A percentile compares a stretch with the other conserved stretches of the same genome.
These are phyloP conservation scores for Phaethornis superciliosus DNA, from an alignment of 2,113 vertebrate genomes.

Conservation along the genomic window DNA sequence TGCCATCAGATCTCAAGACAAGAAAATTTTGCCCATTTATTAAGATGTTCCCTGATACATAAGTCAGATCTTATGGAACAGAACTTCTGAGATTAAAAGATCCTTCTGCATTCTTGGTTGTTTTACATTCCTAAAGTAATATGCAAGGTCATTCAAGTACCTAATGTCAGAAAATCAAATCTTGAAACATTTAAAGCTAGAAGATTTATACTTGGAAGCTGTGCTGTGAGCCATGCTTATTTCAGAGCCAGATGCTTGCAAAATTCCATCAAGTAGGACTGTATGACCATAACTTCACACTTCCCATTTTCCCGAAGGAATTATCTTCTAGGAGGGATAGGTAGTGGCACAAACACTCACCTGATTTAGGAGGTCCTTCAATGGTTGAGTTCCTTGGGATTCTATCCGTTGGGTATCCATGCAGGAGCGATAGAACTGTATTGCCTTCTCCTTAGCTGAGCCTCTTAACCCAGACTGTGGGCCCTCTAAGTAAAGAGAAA, in stretches of 20 bases:
- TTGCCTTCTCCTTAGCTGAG: slow-evolving; percentile 83
- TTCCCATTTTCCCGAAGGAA: background rate
- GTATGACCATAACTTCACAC: background rate
- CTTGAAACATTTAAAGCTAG: background rate
- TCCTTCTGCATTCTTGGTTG: background rate
- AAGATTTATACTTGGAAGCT: background rate
- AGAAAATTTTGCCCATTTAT: background rate
- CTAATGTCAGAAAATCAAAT: background rate
- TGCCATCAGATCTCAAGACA: background rate
- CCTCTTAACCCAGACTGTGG: background rate
- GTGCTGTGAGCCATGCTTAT: background rate
- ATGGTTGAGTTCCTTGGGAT: slow-evolving; percentile 76
- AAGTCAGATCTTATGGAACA: background rate
- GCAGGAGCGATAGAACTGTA: slow-evolving; percentile 85
- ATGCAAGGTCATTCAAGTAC: background rate
- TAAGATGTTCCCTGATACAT: background rate
- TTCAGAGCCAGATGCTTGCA: background rate
- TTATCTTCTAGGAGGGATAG: background rate
- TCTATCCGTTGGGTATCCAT: slow-evolving; percentile 82
- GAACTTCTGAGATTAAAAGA: background rate
- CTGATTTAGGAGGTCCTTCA: slow-evolving; percentile 83
- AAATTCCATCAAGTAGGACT: background rate
- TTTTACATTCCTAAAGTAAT: background rate
- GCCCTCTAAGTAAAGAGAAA: slow-evolving; percentile 67
- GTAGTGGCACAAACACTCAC: slow-evolving; percentile 65